Percentiles rank a stretch among this genome's conserved stretches.
Conservation (phyloP, 2,888 invertebrate genomes). For the Dione vanillae region DNA sequence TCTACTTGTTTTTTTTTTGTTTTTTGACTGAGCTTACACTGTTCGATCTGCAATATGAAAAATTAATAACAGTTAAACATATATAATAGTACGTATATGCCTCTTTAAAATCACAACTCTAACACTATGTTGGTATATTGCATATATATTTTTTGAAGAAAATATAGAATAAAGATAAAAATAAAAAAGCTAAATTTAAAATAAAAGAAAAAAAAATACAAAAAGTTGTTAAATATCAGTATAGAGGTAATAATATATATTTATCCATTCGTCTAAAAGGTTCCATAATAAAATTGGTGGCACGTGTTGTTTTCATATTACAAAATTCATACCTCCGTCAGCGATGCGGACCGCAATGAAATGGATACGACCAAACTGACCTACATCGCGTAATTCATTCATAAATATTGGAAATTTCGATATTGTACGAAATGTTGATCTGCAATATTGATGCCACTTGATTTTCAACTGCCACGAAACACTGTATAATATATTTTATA, state of each 20-base stretch:
- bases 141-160: no score
- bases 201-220: neutral
- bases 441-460: constrained; percentile 32
- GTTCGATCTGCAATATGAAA: no score
- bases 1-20: no score
- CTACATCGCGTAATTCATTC: constrained; percentile 50
- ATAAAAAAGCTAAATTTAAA: no score
- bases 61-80: no score
- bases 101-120: no score
- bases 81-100: no score
- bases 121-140: no score
- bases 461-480: constrained; percentile 27
- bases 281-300: constrained; percentile 47
- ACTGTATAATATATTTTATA: constrained; percentile 15
- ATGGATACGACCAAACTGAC: constrained; percentile 49
- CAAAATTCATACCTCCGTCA: constrained; percentile 50
- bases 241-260: constrained; percentile 20
- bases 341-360: constrained; percentile 48
- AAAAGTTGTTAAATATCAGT: neutral
- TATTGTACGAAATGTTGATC: constrained; percentile 44
- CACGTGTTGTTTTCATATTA: constrained; percentile 51
- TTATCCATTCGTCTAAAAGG: constrained; percentile 40
- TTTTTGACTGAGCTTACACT: no score
- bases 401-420: constrained; percentile 48
- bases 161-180: no score